Conservation (phyloP, 2,888 invertebrate species). For the Apodemia zela region DNA sequence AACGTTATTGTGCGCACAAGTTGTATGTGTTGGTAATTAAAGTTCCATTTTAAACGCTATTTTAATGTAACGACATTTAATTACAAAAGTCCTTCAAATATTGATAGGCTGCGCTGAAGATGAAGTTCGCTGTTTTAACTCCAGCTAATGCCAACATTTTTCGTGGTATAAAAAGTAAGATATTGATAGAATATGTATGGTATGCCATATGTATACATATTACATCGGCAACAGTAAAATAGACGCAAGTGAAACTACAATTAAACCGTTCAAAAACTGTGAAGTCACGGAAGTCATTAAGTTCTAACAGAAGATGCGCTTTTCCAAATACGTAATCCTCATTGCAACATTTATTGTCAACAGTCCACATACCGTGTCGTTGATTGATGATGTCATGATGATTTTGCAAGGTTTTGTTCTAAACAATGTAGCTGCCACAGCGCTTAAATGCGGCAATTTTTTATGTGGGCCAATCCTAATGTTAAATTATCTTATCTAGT, state of each 20-base stretch:
- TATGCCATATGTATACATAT: too few relatives aligned
- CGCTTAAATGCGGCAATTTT: slow-evolving; percentile 7
- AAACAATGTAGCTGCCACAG: slow-evolving; percentile 3
- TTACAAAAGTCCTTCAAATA: too few relatives aligned
- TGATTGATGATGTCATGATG: slow-evolving; percentile 6
- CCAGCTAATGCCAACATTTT: too few relatives aligned
- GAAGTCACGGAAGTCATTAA: not conserved
- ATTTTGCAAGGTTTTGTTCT: slow-evolving; percentile 9
- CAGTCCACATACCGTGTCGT: not conserved
- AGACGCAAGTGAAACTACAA: not conserved
- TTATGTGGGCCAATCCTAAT: slow-evolving; percentile 15
- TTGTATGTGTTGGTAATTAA: too few relatives aligned
- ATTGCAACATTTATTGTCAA: slow-evolving; percentile 7
- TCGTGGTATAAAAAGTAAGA: too few relatives aligned
- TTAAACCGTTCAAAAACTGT: not conserved
- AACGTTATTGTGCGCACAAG: too few relatives aligned
- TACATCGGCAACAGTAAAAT: not conserved
- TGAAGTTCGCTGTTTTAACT: too few relatives aligned
- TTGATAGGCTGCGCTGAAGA: too few relatives aligned
- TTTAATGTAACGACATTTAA: too few relatives aligned
- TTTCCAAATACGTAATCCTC: not conserved
- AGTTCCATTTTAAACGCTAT: too few relatives aligned
- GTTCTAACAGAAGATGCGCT: not conserved
- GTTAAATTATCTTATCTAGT: slow-evolving; percentile 15
- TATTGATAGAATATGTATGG: too few relatives aligned